Base-by-base conservation (phyloP, 1,140 invertebrate species). In the Cydia amplana region DNA sequence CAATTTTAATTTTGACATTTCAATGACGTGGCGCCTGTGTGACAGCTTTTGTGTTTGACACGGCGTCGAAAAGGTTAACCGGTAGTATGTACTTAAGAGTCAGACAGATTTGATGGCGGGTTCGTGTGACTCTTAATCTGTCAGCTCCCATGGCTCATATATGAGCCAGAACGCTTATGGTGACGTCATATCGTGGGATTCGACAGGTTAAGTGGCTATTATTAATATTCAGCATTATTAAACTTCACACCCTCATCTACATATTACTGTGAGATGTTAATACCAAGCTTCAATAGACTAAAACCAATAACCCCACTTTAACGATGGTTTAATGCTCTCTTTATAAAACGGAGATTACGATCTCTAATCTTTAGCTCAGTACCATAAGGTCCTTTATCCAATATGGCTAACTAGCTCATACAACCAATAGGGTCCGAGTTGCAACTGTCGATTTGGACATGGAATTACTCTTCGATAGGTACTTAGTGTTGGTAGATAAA, bases 401-500 rank as follows among this genome's bases (percentile, higher is more conserved):
- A 20, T 12, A 23, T 60, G 1, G 23, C 20, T 10, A n/a, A 51
- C 55, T 10, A 60, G 55, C 18, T 12, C 18, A 23, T 60, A 23
- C 20, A 10, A 23, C 55, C 20, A 23, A 23, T 60, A 2, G 20
- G 1, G 4, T 23, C 55, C 23, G 18, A 60, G 55, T 23, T 23
- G 55, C 20, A 60, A 12, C 20, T 10, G 55, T 20, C 55, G 55
- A 60, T 70, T 40, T 23, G 36, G 32, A 70, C 65, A 70, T 36
- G n/a, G 65, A 70, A 70, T 70, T 70, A 70, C 65, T 36, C 65
- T 70, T 40, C 9, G 36, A 40, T 70, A 46, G 9, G 18, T 70
- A 70, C 65, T 20, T 36, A 18, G 85, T 86, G 85, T 83, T 82
- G 65, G 77, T 78, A 80, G 86, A 83, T 84, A 83, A 82, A 84